These are phyloP conservation scores for Mionectes macconnelli DNA, from an alignment of 2,113 vertebrate species.

Conservation along the genomic window DNA sequence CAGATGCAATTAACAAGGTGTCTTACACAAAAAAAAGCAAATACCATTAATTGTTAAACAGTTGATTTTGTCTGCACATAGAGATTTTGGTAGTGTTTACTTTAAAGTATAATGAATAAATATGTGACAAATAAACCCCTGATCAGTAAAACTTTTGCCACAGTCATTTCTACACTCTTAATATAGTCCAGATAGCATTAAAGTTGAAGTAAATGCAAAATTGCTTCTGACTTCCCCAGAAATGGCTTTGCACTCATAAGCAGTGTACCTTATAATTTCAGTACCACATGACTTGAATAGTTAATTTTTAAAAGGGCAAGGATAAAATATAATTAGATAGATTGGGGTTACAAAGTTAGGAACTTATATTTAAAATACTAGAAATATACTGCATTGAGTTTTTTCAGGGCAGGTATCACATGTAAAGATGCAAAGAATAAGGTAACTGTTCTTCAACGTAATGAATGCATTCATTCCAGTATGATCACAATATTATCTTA, in stretches of 20 bases:
- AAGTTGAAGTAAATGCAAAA: constrained; percentile 15
- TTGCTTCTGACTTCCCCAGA: neutral
- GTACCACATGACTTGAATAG: neutral
- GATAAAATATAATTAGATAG: neutral
- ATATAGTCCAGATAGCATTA: neutral
- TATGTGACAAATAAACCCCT: neutral
- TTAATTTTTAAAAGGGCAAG: constrained; percentile 16
- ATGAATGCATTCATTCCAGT: neutral
- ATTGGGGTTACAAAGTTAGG: neutral
- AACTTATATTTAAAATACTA: neutral
- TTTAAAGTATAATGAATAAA: neutral
- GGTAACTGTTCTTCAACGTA: neutral
- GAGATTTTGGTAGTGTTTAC: neutral
- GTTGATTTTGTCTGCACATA: neutral
- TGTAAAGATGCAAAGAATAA: neutral
- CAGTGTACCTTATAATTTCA: neutral
- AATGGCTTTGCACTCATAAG: neutral
- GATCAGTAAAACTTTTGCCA: neutral
- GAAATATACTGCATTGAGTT: neutral
- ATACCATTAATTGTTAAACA: neutral
- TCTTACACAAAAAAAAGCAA: neutral
- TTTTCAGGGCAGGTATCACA: neutral
- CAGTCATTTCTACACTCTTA: neutral
- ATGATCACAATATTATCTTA: neutral
- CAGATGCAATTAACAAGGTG: neutral